A percentile compares a stretch with the other conserved stretches of the same genome.
Evolutionary conservation across 2,888 invertebrate species (phyloP).

Genomic region (Luperina testacea): DNA sequence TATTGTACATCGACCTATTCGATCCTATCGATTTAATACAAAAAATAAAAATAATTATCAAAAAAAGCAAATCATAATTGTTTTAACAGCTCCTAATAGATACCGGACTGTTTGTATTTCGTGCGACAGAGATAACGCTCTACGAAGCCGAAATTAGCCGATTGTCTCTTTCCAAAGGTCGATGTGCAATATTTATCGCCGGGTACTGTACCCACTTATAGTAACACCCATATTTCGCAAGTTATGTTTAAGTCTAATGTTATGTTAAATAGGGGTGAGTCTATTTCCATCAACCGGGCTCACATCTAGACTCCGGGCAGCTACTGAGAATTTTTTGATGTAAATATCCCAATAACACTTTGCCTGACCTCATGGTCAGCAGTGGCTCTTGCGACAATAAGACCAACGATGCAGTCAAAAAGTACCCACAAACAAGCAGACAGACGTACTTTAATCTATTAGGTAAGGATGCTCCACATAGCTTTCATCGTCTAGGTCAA

Average conservation of each 20-base stretch:
- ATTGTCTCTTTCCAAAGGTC: too few species aligned
- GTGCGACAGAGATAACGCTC: too few species aligned
- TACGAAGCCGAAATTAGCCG: too few species aligned
- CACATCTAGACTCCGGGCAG: too few species aligned
- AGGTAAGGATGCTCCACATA: conserved; percentile 25
- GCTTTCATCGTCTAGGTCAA: conserved; percentile 36
- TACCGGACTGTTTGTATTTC: too few species aligned
- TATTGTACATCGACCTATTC: too few species aligned
- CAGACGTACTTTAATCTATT: neutral
- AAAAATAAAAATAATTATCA: too few species aligned
- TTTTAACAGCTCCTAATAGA: too few species aligned
- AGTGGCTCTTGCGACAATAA: neutral
- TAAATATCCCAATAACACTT: neutral
- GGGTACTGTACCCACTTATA: neutral
- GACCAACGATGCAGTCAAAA: too few species aligned
- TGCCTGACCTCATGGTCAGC: neutral
- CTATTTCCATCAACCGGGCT: neutral
- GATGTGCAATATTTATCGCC: too few species aligned
- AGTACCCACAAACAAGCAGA: neutral
- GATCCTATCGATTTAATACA: too few species aligned
- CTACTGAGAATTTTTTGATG: neutral
- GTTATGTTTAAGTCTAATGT: neutral
- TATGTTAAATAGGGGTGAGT: neutral
- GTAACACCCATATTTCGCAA: neutral
- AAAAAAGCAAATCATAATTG: too few species aligned